These are phyloP conservation scores for Drosophila affinis DNA, from an alignment of 2,888 invertebrate species.

Conservation along the genomic window DNA sequence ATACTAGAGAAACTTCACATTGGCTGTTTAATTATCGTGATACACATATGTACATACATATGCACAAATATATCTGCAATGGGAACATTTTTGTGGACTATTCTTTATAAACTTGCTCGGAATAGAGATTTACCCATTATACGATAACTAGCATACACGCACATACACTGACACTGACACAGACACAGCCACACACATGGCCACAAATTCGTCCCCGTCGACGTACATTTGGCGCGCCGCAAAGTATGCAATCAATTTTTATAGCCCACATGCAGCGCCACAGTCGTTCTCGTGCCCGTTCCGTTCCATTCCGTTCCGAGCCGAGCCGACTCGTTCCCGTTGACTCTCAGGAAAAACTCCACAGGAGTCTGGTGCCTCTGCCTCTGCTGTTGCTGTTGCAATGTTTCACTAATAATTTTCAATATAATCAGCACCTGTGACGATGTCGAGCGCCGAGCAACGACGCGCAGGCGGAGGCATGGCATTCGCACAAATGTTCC, in stretches of 20 bases:
- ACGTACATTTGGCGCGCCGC: conserved; percentile 63
- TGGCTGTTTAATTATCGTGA: not conserved
- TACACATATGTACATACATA: too few species aligned
- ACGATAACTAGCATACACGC: conserved; percentile 7
- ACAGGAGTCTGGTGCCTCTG: conserved; percentile 38
- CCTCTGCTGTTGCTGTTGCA: conserved; percentile 54
- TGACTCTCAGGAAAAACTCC: conserved; percentile 13
- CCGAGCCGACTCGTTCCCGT: conserved; percentile 7
- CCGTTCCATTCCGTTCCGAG: not conserved
- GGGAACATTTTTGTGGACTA: not conserved
- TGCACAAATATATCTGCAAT: not conserved
- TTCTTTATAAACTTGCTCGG: not conserved
- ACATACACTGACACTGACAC: conserved; percentile 4
- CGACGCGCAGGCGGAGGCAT: conserved; percentile 10
- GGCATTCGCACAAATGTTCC: conserved; percentile 70
- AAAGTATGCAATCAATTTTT: conserved; percentile 76
- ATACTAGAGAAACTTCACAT: not conserved
- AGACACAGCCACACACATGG: not conserved
- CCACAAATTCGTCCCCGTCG: conserved; percentile 10
- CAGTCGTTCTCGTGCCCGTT: conserved; percentile 1
- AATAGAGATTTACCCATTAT: not conserved
- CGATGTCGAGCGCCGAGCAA: conserved; percentile 38
- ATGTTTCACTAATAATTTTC: conserved; percentile 74
- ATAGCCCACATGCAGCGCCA: conserved; percentile 65
- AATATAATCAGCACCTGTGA: conserved; percentile 78